Percentiles rank a stretch among this genome's conserved stretches.
phyloP scores from a whole-genome alignment of 2,113 vertebrate genomes.

The Corynorhinus townsendii region DNA sequence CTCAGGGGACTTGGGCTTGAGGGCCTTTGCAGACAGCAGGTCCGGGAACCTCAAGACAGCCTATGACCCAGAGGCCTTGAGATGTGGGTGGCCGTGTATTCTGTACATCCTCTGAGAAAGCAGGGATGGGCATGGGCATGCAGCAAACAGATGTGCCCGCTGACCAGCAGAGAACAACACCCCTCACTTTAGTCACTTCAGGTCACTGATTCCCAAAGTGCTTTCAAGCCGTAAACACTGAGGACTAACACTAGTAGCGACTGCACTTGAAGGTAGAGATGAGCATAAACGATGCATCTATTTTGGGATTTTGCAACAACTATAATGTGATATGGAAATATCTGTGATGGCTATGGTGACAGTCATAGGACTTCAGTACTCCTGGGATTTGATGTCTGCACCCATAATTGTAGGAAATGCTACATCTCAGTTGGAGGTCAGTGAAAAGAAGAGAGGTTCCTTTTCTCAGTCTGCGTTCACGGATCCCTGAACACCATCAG shows the following conservation, averaged over 20 bases:
- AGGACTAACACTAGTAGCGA: background rate
- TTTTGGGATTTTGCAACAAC: background rate
- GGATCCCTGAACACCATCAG: background rate
- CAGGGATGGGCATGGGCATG: background rate
- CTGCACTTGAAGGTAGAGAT: background rate
- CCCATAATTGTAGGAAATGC: background rate
- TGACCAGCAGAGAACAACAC: background rate
- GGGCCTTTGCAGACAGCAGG: conserved; percentile 9
- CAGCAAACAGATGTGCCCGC: background rate
- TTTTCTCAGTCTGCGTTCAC: background rate
- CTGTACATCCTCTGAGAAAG: background rate
- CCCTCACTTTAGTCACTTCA: background rate
- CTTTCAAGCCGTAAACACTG: background rate
- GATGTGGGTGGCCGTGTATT: background rate
- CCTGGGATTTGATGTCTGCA: background rate
- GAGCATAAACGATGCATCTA: background rate
- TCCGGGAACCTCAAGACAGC: background rate
- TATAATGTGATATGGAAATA: background rate
- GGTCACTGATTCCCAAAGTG: background rate
- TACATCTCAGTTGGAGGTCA: background rate
- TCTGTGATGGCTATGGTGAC: background rate
- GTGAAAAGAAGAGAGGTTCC: background rate
- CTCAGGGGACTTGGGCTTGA: conserved; percentile 34
- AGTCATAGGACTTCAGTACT: background rate
- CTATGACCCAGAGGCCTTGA: conserved; percentile 45